Evolutionary conservation across 2,113 vertebrate species (phyloP), one percentile per base, ranked within the genome.

Genomic region (Crotophaga sulcirostris): DNA sequence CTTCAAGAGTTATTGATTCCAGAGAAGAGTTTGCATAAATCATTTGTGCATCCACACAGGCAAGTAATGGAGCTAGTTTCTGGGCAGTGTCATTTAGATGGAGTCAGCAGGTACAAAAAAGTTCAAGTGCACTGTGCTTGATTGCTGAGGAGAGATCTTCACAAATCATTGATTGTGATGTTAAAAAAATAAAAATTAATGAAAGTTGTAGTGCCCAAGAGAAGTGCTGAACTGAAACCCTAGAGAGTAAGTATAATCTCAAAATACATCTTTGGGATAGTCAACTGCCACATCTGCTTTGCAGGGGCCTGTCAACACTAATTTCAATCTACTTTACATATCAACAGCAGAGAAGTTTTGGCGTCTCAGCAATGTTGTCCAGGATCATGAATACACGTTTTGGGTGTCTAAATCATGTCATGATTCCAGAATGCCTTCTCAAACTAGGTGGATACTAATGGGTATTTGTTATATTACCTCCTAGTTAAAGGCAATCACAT

Each of bases 151-250:
- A 55, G 29, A 25, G n/a, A 63, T 40, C 44, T 44, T 74, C 72
- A 70, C 20, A 47, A 47, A 55, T 8, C 73, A 38, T 23, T 0
- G 0, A 16, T 4, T 73, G 67, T 13, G 8, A 9, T 5, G 5
- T 58, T 84, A 40, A 86, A 51, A 68, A 49, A 55, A 52, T n/a
- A 23, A 64, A 40, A 73, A 45, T 44, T 12, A 52, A 44, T 54
- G 9, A 16, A 34, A 51, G 9, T 10, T 38, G 40, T 21, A 82
- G 9, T 8, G 42, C 20, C 19, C 15, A 18, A 69, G 34, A 80
- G 13, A 68, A n/a, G 6, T 25, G 33, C 20, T 45, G 38, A 47
- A 51, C 16, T 55, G 63, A 69, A 77, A 18, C 4, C 13, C 3
- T 5, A 25, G 74, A 55, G 19, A 68, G 33, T 33, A 89, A 64